Evolutionary conservation across 2,113 vertebrate genomes (phyloP), one percentile per base, ranked within the genome.

Genomic region (Panthera tigris): DNA sequence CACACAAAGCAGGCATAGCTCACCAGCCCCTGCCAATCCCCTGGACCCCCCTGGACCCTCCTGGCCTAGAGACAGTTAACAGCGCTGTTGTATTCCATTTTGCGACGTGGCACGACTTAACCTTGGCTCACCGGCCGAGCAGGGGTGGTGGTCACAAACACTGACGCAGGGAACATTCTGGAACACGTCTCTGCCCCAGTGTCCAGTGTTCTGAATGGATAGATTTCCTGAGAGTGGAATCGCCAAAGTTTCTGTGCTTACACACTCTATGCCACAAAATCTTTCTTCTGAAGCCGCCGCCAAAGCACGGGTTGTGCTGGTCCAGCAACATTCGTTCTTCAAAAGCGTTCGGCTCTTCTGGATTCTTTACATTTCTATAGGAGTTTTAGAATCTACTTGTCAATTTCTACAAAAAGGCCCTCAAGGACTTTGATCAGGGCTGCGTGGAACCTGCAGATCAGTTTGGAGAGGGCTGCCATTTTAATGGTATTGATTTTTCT

Each of bases 21-120:
- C 23, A 14, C 78, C 69, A 76, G n/a, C 33, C 39, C 68, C 29
- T 10, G 4, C 55, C 4, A 1, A 33, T 12, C n/a, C 39, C 36
- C 68, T 45, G 45, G 45, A 45, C 7, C 45, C 7, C 4, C 41
- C 41, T 41, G 1, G 68, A 25, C 29, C 48, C 2, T 7, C 1
- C 10, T 6, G 3, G 31, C 6, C 39, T 21, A 9, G 85, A 61
- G 39, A 50, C 25, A 14, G 10, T 25, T 33, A 19, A 21, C 21
- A 4, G 13, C 50, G 27, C 5, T 5, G 12, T 2, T 41, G 18
- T 11, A 5, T 10, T 57, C 66, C 14, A 6, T 66, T 57, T n/a
- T 2, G 2, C 0, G 7, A 6, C 0, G 18, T 21, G 48, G 45
- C n/a, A 0, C 12, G 14, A 31, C 25, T n/a, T 36, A 9, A 50